Base-by-base conservation (phyloP, 2,113 vertebrate species). In the Rhizomys pruinosus region DNA sequence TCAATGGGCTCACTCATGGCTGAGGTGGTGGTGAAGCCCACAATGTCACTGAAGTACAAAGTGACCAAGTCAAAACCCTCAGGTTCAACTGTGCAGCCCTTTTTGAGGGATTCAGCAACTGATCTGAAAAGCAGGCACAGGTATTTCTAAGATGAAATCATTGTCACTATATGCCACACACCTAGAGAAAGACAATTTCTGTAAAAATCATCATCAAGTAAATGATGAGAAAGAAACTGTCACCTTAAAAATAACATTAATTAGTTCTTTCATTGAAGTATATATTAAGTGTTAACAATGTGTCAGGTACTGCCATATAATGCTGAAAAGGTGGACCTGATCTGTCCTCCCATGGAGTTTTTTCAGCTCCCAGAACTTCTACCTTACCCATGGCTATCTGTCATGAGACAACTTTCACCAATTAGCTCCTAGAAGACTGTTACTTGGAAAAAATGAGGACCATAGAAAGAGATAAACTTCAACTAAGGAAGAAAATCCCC, bases 11-110 rank as follows among this genome's bases (percentile, higher is more conserved):
- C 99, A 42, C 99, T 99, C 92, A 99, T 98, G 32, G 99, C 99
- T 11, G 99, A 99, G 97, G 99, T 99, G 74, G 99, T 99, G 0
- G 99, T 96, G 39, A 97, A 95, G 47, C 90, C 92, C 76, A 96
- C 96, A 89, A 94, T 95, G 61, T 96, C 90, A 19, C 98, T 99
- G 98, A 99, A 99, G 98, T 99, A 99, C 97, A 99, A 99, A 4
- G 99, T 99, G 96, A 99, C 99, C 96, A 99, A 98, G 92, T 99
- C 99, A 93, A 99, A 99, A 95, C 99, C 99, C 94, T 99, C 99
- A 0, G 99, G 99, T 95, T 99, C 98, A 66, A 99, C 99, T 0
- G 98, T 98, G 80, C 96, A 98, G 3, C 99, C 99, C 0, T 98
- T 99, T 97, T 99, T 99, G 93, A 99, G 98, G 8, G 99, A 98